A percentile compares a stretch with the other conserved stretches of the same genome.
phyloP scores from a whole-genome alignment of 2,888 invertebrate genomes.

The Strigamia crassipes region DNA sequence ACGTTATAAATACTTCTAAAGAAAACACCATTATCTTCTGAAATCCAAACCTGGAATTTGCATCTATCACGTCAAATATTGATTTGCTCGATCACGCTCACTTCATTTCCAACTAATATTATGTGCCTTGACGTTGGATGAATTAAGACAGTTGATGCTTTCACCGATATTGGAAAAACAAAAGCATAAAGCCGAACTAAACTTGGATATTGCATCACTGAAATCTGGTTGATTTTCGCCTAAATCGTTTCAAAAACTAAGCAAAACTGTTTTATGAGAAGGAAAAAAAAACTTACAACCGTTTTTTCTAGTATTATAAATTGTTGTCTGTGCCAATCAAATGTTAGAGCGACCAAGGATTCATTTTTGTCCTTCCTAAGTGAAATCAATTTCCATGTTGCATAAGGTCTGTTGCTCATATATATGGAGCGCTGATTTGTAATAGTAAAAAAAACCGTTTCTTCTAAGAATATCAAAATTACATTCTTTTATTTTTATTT shows the following conservation, averaged over 20 bases:
- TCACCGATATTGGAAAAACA: not conserved
- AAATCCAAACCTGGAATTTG: not conserved
- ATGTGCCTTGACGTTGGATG: not conserved
- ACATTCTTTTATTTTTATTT: not conserved
- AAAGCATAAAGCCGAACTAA: not conserved
- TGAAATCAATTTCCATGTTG: not conserved
- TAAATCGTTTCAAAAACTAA: not conserved
- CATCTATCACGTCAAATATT: not conserved
- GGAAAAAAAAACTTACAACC: not conserved
- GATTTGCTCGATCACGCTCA: not conserved
- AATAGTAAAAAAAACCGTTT: not conserved
- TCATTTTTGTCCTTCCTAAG: not conserved
- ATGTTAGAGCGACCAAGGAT: not conserved
- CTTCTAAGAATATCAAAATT: not conserved
- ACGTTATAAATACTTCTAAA: not conserved
- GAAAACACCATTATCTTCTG: not conserved
- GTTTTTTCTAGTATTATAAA: not conserved
- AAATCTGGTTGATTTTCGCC: not conserved
- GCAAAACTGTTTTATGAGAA: too few species aligned
- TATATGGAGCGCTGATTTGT: not conserved
- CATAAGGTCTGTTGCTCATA: not conserved
- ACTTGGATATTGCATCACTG: not conserved
- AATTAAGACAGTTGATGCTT: not conserved
- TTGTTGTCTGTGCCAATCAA: not conserved
- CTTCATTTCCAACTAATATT: not conserved